Base-by-base conservation (phyloP, 2,888 invertebrate species). In the Acanthosepion lycidas region DNA sequence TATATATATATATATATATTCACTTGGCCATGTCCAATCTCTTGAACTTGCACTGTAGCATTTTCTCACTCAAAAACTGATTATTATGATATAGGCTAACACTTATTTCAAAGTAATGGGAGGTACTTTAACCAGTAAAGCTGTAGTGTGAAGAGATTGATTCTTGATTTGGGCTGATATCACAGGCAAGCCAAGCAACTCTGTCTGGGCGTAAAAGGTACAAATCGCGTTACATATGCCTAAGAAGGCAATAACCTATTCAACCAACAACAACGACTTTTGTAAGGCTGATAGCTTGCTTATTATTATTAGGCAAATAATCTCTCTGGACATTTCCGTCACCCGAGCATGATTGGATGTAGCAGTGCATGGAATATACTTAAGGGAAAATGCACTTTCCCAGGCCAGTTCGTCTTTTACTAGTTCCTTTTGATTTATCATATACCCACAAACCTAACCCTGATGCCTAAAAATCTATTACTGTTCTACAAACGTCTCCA, bases 181-280 rank as follows among this genome's bases (percentile, higher is more conserved):
- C 78, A 15, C 33, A n/a, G n/a, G n/a, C 78, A 78, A 33, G 78
- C 78, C 78, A 33, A 78, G n/a, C 78, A n/a, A 33, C 78, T 78
- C 78, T 78, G 78, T 78, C 78, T 78, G 78, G 78, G 78, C 78
- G 78, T 78, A 78, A 78, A 78, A 78, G 78, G 78, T 78, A 78
- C 78, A 78, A 78, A 78, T 78, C 78, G 78, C n/a, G 78, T 78
- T 78, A 78, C 15, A 33, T 78, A n/a, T 78, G 78, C 78, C 78
- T 78, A 78, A 78, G 78, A 78, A 78, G n/a, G 78, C 78, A 78
- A 78, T 78, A 78, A 78, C 78, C 78, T n/a, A 78, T 78, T 78
- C 78, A 33, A 78, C 78, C 78, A 78, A 78, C 33, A 78, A 78
- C 78, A 33, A 33, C 78, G 78, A 78, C 78, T 78, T 78, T 78